phyloP scores from a whole-genome alignment of 37 sponge, comb jelly and placozoan species.

The Haliclona indistincta region DNA sequence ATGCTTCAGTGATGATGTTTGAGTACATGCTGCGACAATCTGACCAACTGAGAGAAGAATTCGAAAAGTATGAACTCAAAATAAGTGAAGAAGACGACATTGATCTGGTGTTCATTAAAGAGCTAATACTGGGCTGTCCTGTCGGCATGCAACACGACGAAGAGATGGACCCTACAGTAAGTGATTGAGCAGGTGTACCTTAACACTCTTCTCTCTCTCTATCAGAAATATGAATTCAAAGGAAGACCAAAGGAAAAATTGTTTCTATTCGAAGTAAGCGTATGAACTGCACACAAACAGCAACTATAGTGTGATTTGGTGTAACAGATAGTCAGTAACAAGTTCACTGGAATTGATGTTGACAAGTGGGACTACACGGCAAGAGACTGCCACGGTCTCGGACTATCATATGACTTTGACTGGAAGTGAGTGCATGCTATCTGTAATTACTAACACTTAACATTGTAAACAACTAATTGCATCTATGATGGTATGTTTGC shows the following conservation, averaged over 20 bases:
- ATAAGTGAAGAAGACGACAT: constrained; percentile 50
- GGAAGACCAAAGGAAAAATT: constrained; percentile 82
- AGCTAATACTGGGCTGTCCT: constrained; percentile 77
- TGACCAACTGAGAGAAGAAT: neutral
- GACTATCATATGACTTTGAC: constrained; percentile 86
- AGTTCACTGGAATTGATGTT: constrained; percentile 93
- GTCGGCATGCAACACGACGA: neutral
- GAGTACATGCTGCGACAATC: constrained; percentile 44
- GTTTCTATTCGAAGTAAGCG: constrained; percentile 90
- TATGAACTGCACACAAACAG: neutral
- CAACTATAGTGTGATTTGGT: no score
- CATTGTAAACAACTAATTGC: no score
- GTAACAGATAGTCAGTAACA: constrained; percentile 89
- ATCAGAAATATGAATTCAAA: constrained; percentile 58
- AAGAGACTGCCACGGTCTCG: constrained; percentile 88
- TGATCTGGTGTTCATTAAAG: constrained; percentile 90
- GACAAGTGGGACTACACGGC: constrained; percentile 99
- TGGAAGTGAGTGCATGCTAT: constrained; percentile 39
- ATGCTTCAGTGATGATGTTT: constrained; percentile 90
- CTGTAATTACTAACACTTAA: neutral
- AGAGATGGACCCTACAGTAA: neutral
- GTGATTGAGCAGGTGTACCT: neutral
- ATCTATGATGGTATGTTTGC: neutral
- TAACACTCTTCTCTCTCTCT: neutral
- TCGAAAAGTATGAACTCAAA: constrained; percentile 12